phyloP scores from a whole-genome alignment of 1,140 invertebrate genomes.

The Rhagoletis zephyria region DNA sequence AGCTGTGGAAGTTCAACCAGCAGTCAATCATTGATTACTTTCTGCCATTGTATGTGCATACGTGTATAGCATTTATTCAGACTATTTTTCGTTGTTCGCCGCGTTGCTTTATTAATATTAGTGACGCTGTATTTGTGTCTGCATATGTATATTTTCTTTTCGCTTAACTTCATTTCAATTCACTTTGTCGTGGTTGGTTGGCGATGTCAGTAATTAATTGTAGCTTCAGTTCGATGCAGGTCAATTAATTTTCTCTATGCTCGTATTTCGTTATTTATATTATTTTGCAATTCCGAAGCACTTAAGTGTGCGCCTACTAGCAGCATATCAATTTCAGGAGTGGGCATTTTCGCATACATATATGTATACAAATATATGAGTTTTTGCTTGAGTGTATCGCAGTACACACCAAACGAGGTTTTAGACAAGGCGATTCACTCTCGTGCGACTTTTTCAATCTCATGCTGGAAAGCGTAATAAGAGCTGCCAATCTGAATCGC shows the following conservation, averaged over 20 bases:
- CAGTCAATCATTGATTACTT: not conserved
- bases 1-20: not conserved
- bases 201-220: slow-evolving; percentile 50
- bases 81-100: not conserved
- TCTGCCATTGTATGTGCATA: not conserved
- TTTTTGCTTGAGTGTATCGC: too few relatives aligned
- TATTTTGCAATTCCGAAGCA: not conserved
- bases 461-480: too few relatives aligned
- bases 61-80: not conserved
- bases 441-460: too few relatives aligned
- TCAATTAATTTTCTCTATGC: slow-evolving; percentile 41
- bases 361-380: too few relatives aligned
- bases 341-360: too few relatives aligned
- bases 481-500: too few relatives aligned
- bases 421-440: too few relatives aligned
- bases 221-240: not conserved
- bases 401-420: too few relatives aligned
- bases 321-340: too few relatives aligned
- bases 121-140: not conserved
- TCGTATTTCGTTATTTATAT: not conserved
- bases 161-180: not conserved
- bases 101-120: not conserved
- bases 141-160: not conserved
- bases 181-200: slow-evolving; percentile 19
- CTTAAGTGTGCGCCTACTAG: not conserved